phyloP scores from a whole-genome alignment of 2,797 vertebrate genomes.

The Muraenolepis orangiensis region DNA sequence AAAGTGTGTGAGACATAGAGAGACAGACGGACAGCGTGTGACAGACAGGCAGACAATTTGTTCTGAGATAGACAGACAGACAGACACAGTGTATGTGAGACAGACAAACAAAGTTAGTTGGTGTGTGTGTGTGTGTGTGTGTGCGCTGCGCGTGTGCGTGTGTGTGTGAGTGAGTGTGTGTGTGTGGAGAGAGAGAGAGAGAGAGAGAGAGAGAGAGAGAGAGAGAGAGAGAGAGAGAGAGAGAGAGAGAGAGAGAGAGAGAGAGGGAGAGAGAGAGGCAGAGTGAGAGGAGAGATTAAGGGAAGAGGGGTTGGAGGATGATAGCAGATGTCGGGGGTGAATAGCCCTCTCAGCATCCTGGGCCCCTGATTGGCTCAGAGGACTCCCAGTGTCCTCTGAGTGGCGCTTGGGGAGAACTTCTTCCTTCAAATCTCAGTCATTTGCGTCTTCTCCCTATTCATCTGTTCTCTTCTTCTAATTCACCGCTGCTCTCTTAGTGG shows the following conservation, averaged over 20 bases:
- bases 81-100: slow-evolving; percentile 19
- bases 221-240: slow-evolving; percentile 20
- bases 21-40: slow-evolving; percentile 17
- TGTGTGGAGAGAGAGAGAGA: no score
- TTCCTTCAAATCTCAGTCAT: slow-evolving; percentile 42
- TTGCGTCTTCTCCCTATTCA: slow-evolving; percentile 50
- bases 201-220: slow-evolving; percentile 8
- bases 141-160: no score
- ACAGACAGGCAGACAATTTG: slow-evolving; percentile 22
- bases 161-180: no score
- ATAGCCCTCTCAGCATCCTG: slow-evolving; percentile 58
- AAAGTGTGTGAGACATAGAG: background rate
- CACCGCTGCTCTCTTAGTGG: slow-evolving; percentile 22
- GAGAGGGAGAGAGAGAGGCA: slow-evolving; percentile 10
- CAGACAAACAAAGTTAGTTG: no score
- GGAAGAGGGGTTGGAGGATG: slow-evolving; percentile 12
- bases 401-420: slow-evolving; percentile 23
- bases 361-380: slow-evolving; percentile 56
- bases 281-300: background rate
- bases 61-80: slow-evolving; percentile 3
- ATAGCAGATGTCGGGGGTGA: slow-evolving; percentile 65
- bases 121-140: no score
- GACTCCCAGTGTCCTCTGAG: slow-evolving; percentile 59
- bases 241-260: background rate
- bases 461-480: slow-evolving; percentile 52